Evolutionary conservation across 2,888 invertebrate genomes (phyloP).

Genomic region (Suillia variegata): DNA sequence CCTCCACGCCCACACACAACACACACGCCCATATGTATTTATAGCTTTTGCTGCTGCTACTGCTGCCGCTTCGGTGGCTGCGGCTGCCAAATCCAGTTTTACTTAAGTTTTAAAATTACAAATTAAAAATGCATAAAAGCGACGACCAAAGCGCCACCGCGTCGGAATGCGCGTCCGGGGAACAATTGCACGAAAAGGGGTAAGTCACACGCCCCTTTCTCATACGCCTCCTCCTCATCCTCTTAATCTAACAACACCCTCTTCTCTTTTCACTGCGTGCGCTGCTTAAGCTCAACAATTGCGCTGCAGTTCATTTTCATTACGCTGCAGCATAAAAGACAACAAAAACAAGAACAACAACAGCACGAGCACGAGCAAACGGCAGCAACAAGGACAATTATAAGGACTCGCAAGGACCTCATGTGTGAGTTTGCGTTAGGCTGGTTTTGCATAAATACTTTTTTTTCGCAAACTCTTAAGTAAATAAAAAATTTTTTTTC

Average conservation of each 20-base stretch:
- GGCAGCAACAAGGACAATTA: conserved; percentile 3
- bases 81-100: conserved; percentile 38
- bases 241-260: too few species aligned
- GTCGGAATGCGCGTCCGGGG: conserved; percentile 28
- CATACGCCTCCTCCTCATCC: too few species aligned
- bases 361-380: neutral
- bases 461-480: too few species aligned
- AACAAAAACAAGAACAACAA: neutral
- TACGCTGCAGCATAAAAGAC: conserved; percentile 1
- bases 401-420: conserved; percentile 1
- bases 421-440: conserved; percentile 7
- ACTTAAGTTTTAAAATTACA: conserved; percentile 47
- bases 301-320: neutral
- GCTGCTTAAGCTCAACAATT: conserved; percentile 8
- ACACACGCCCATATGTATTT: conserved; percentile 6
- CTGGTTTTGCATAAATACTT: too few species aligned
- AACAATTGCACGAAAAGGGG: conserved; percentile 33
- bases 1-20: conserved; percentile 8
- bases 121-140: conserved; percentile 55
- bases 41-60: neutral
- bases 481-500: too few species aligned
- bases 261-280: too few species aligned
- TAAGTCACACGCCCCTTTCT: conserved; percentile 17
- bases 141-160: conserved; percentile 11
- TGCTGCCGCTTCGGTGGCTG: too few species aligned